Base-by-base conservation (phyloP, 1,140 invertebrate genomes). In the Drosophila yakuba region DNA sequence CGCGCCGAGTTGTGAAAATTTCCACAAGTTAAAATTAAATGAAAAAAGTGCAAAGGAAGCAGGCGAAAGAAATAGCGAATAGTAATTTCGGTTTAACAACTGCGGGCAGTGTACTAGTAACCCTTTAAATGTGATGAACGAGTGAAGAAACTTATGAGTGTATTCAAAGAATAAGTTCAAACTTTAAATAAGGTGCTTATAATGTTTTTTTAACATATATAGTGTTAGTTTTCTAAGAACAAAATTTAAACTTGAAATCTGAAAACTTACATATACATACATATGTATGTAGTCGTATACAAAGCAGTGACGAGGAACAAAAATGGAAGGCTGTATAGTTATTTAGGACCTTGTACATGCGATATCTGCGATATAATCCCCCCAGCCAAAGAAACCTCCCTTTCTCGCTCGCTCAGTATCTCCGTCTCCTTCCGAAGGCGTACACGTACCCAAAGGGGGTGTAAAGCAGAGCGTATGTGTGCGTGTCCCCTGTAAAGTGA, bases 1-100 rank as follows among this genome's bases (percentile, higher is more conserved):
- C 36, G 38, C 55, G 72, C 72, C 45, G 51, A 76, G 77, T 86
- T 83, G 83, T 88, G 79, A 86, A 86, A 89, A 86, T 86, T 86
- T 89, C 83, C 84, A 89, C 76, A 89, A 76, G 67, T 66, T 68
- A 67, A 68, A 68, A 66, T 68, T 61, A 86, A 86, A 85, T 74
- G 38, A 73, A 51, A 48, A 68, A 74, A 83, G 51, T 75, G 69
- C 41, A 75, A 78, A 80, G 69, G 61, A 81, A 63, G 38, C 62
- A 71, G 36, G 72, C 66, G 48, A 66, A 71, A 51, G 48, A 66
- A 71, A 51, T 60, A 78, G 59, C 67, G 68, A 61, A 38, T 54
- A 66, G 60, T 68, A 67, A 66, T 45, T 61, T 67, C 44, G 17
- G 25, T 62, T 62, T 23, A 45, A 66, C 61, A 68, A 43, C 15